Conservation (phyloP, 2,113 vertebrate species). For the Paramisgurnus dabryanus region DNA sequence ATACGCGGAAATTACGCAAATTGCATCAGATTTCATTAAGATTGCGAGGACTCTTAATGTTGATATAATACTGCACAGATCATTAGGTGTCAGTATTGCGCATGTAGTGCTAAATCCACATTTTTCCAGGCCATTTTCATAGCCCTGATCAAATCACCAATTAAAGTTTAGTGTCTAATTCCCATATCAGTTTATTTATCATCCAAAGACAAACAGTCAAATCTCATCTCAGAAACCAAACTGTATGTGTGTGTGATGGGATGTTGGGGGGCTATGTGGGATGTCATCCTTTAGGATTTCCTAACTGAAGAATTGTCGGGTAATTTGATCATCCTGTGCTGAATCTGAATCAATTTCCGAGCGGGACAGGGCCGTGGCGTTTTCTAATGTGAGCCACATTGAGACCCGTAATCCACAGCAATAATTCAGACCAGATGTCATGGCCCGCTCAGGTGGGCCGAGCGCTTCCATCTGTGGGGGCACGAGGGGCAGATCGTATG, state of each 20-base stretch:
- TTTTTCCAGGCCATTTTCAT: too few species aligned
- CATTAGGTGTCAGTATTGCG: neutral
- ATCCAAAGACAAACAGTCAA: too few species aligned
- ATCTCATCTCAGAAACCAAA: too few species aligned
- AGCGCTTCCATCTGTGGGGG: constrained; percentile 44
- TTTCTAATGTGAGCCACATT: constrained; percentile 72
- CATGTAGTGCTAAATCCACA: too few species aligned
- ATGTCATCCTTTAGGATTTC: constrained; percentile 18
- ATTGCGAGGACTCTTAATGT: constrained; percentile 25
- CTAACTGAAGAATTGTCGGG: constrained; percentile 61
- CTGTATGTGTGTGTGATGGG: constrained; percentile 29
- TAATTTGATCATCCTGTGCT: constrained; percentile 68
- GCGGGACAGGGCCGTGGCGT: constrained; percentile 52
- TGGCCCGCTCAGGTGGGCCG: constrained; percentile 64
- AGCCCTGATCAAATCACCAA: too few species aligned
- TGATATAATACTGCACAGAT: neutral
- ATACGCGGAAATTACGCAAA: constrained; percentile 8
- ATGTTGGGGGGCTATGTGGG: constrained; percentile 28
- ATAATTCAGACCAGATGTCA: constrained; percentile 67
- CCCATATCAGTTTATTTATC: too few species aligned
- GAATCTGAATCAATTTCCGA: constrained; percentile 69
- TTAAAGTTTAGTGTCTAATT: too few species aligned
- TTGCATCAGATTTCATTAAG: constrained; percentile 15
- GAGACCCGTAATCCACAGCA: constrained; percentile 48
- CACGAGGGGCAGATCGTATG: neutral